Evolutionary conservation across 2,113 vertebrate genomes (phyloP).

Genomic region (Prolemur simus): DNA sequence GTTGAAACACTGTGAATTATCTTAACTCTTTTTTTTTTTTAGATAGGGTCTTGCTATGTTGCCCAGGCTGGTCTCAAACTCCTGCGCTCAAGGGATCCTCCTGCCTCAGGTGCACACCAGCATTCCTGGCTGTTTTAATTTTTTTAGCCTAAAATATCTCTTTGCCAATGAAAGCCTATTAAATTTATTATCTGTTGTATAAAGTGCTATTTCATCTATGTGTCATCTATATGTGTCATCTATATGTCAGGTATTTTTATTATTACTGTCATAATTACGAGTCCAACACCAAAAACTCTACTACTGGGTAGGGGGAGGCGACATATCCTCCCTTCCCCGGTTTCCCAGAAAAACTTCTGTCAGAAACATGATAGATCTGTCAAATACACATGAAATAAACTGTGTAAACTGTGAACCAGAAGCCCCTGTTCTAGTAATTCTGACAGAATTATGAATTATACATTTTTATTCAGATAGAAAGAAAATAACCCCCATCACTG

Average conservation of each 20-base stretch:
- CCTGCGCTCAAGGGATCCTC: too few relatives aligned
- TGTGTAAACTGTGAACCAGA: neutral
- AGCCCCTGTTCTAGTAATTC: neutral
- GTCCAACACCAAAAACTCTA: neutral
- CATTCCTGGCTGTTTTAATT: neutral
- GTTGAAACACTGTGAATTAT: neutral
- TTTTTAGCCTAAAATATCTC: neutral
- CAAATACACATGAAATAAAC: neutral
- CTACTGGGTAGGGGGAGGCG: neutral
- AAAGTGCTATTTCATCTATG: neutral
- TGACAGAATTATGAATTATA: neutral
- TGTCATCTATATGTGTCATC: too few relatives aligned
- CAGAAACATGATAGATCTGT: neutral
- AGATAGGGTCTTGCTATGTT: too few relatives aligned
- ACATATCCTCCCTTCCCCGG: neutral
- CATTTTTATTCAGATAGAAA: neutral
- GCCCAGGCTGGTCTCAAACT: too few relatives aligned
- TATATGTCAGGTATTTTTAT: neutral
- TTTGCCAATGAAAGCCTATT: slow-evolving; percentile 15
- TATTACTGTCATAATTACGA: neutral
- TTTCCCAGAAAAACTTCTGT: neutral
- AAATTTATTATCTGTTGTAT: neutral
- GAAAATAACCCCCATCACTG: neutral
- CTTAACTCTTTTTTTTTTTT: neutral
- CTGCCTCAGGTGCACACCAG: too few relatives aligned